Evolutionary conservation across 2,797 vertebrate species (phyloP), one percentile per base, ranked within the genome.

Genomic region (Myotis daubentonii): DNA sequence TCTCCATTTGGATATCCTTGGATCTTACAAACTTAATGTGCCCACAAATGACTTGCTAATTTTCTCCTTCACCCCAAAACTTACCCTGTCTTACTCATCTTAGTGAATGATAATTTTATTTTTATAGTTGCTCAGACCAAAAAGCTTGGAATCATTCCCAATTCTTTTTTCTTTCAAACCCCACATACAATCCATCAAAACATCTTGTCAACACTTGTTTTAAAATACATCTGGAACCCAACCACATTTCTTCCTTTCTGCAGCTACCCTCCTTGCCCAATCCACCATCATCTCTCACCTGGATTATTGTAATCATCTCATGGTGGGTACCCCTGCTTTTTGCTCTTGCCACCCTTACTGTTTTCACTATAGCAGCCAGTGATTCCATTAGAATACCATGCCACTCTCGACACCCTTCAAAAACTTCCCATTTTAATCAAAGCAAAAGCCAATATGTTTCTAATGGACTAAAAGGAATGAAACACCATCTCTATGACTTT

Each of bases 151-250:
- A 41, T 89, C 25, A 66, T 83, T 93, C 82, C 51, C 28, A 22
- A 86, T 71, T 87, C 74, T 75, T 88, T 33, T 96, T 94, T 95
- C 87, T 91, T 92, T 92, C 66, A 91, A 36, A 86, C 1, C 19
- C 57, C 44, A 60, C 60, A 89, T 89, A 44, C 53, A 75, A 79
- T 65, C 55, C 72, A 90, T 96, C 76, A 89, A 94, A 94, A 93
- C 11, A 91, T 88, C 65, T 75, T 89, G 36, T 83, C 60, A 94
- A 87, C 51, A 78, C 47, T 83, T 94, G 55, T 28, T 68, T 76
- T 51, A 94, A 96, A 88, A 91, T 76, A 33, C 36, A 78, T 74
- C 53, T 92, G 44, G 76, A 94, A 78, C 70, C 47, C 79, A 75
- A 75, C 30, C 76, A 49, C 23, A 82, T 79, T 94, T 85, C 68